Evolutionary conservation across 2,888 invertebrate genomes (phyloP).

Genomic region (Lepidocyrtinus sp.): DNA sequence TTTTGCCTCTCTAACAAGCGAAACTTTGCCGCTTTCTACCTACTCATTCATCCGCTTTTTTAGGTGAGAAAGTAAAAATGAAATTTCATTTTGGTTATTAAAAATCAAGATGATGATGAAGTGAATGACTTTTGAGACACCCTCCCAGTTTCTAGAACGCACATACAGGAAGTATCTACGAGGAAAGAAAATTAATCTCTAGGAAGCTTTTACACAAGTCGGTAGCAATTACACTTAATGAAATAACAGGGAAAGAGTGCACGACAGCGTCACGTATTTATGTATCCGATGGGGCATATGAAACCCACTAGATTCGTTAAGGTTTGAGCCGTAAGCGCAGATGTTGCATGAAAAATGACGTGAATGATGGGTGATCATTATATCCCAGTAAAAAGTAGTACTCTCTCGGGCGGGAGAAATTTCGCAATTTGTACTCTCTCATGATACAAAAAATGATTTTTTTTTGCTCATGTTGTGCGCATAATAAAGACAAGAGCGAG

Average conservation of each 20-base stretch:
- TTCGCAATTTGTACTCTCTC: constrained; percentile 4
- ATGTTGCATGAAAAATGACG: constrained; percentile 7
- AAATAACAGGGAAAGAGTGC: constrained; percentile 1
- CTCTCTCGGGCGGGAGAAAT: constrained; percentile 2
- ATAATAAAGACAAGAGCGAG: constrained; percentile 10
- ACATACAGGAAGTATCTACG: too few species aligned
- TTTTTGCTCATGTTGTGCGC: not conserved
- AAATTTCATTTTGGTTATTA: constrained; percentile 13
- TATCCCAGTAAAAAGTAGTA: not conserved
- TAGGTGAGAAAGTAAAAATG: not conserved
- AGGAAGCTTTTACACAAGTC: constrained; percentile 13
- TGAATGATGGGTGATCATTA: not conserved
- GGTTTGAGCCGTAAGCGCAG: not conserved
- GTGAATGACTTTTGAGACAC: not conserved
- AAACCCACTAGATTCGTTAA: not conserved
- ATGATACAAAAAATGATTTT: not conserved
- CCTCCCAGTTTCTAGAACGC: too few species aligned
- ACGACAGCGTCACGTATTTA: not conserved
- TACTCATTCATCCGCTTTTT: constrained; percentile 12
- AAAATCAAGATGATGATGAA: not conserved
- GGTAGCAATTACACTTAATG: constrained; percentile 5
- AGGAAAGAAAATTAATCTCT: not conserved
- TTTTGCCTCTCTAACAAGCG: not conserved
- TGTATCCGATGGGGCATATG: not conserved
- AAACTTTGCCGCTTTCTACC: not conserved